Evolutionary conservation across 2,888 invertebrate genomes (phyloP).

Genomic region (Clanis bilineata): DNA sequence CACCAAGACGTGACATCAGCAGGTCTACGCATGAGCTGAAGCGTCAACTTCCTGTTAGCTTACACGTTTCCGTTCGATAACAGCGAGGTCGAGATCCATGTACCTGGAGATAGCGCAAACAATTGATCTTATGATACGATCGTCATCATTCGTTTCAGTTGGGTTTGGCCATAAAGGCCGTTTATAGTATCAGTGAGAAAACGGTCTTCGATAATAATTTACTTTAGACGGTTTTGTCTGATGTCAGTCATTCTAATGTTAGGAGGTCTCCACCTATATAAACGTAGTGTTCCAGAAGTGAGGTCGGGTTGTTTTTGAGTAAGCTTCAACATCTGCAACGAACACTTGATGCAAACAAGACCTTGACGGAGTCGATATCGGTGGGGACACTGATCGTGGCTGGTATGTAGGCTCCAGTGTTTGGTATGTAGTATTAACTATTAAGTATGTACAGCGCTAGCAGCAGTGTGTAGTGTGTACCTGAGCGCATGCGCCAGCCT

Average conservation of each 20-base stretch:
- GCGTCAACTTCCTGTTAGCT: conserved; percentile 21
- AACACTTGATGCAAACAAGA: too few species aligned
- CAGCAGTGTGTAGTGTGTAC: conserved; percentile 51
- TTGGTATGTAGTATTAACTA: neutral
- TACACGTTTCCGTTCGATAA: conserved; percentile 5
- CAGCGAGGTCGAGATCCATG: conserved; percentile 23
- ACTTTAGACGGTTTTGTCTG: too few species aligned
- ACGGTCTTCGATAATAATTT: too few species aligned
- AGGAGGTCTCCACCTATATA: too few species aligned
- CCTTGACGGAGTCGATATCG: too few species aligned
- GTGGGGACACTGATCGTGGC: too few species aligned
- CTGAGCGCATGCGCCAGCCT: conserved; percentile 67
- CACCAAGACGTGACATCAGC: conserved; percentile 23
- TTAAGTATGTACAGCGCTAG: neutral
- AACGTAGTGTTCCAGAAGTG: too few species aligned
- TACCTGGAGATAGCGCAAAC: neutral
- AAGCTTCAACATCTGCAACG: too few species aligned
- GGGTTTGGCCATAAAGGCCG: neutral
- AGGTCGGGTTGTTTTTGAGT: too few species aligned
- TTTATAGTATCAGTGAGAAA: too few species aligned
- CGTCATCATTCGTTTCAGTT: neutral
- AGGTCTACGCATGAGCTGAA: conserved; percentile 28
- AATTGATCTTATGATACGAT: neutral
- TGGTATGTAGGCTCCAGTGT: too few species aligned
- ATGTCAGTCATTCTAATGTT: too few species aligned